Conservation (phyloP, 2,113 vertebrate genomes). For the Choloepus hoffmanni region DNA sequence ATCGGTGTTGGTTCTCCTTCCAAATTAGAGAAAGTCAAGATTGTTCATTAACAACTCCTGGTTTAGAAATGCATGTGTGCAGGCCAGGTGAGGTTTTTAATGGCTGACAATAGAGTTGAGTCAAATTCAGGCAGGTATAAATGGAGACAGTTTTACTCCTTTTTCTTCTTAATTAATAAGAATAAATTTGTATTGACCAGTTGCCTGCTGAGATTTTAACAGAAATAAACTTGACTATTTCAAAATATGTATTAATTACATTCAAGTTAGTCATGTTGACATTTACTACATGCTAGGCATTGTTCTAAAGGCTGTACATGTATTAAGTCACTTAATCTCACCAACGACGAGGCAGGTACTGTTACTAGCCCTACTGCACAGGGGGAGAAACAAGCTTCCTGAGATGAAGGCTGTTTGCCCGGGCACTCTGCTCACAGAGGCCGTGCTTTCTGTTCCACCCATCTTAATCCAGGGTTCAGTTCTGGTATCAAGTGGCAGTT, state of each 20-base stretch:
- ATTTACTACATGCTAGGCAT: background rate
- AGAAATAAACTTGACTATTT: background rate
- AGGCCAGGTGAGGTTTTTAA: background rate
- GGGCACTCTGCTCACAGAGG: background rate
- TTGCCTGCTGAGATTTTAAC: constrained; percentile 28
- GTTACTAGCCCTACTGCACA: background rate
- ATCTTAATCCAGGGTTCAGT: background rate
- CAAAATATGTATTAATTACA: background rate
- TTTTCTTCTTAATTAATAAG: background rate
- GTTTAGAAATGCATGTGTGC: background rate
- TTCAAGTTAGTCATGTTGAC: background rate
- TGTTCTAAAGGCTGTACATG: background rate
- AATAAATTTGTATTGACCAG: background rate
- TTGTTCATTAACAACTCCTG: background rate
- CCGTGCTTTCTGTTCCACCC: background rate
- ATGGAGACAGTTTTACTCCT: background rate
- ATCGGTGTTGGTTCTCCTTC: background rate
- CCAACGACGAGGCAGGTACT: background rate
- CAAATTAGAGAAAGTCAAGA: background rate
- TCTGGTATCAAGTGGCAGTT: background rate
- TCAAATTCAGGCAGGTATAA: background rate
- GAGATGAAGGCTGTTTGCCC: background rate
- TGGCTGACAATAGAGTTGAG: background rate
- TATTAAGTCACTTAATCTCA: constrained; percentile 6
- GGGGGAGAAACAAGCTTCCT: background rate